Percentiles rank a stretch among this genome's conserved stretches.
phyloP scores from a whole-genome alignment of 64 coral and sea anemone species.

The Cladopsammia gracilis region DNA sequence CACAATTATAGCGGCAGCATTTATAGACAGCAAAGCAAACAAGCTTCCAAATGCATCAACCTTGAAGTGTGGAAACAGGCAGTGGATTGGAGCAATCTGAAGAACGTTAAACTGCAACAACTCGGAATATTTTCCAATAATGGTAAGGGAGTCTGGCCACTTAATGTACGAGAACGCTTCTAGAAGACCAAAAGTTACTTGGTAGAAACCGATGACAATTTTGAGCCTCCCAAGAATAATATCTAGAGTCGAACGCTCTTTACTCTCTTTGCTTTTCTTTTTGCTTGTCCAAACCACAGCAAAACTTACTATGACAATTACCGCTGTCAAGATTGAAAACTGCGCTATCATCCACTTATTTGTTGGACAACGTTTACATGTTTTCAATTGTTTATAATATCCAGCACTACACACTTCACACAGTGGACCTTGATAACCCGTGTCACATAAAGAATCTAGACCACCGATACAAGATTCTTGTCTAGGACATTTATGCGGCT shows the following conservation, averaged over 20 bases:
- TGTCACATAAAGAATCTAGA: neutral
- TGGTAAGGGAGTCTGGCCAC: slow-evolving; percentile 8
- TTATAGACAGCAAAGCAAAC: slow-evolving; percentile 23
- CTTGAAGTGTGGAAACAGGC: slow-evolving; percentile 4
- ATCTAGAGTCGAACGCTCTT: neutral
- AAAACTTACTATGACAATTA: neutral
- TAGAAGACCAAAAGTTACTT: slow-evolving; percentile 27
- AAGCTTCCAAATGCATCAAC: slow-evolving; percentile 23
- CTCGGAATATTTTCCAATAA: slow-evolving; percentile 39
- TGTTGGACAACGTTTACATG: neutral
- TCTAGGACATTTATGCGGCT: slow-evolving; percentile 11
- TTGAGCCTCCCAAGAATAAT: neutral
- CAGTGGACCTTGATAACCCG: slow-evolving; percentile 26
- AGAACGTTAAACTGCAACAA: slow-evolving; percentile 37
- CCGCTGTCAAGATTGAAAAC: neutral
- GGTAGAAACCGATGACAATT: slow-evolving; percentile 11
- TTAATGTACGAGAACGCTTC: slow-evolving; percentile 60
- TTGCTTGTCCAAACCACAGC: slow-evolving; percentile 20
- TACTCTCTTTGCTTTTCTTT: neutral
- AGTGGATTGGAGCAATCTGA: slow-evolving; percentile 44
- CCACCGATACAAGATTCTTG: slow-evolving; percentile 35
- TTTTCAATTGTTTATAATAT: slow-evolving; percentile 15
- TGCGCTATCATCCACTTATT: slow-evolving; percentile 24
- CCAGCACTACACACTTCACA: slow-evolving; percentile 28
- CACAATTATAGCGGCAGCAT: neutral